These are phyloP conservation scores for Stomatorhinus ivindoensis DNA, from an alignment of 2,113 vertebrate genomes.

Conservation along the genomic window DNA sequence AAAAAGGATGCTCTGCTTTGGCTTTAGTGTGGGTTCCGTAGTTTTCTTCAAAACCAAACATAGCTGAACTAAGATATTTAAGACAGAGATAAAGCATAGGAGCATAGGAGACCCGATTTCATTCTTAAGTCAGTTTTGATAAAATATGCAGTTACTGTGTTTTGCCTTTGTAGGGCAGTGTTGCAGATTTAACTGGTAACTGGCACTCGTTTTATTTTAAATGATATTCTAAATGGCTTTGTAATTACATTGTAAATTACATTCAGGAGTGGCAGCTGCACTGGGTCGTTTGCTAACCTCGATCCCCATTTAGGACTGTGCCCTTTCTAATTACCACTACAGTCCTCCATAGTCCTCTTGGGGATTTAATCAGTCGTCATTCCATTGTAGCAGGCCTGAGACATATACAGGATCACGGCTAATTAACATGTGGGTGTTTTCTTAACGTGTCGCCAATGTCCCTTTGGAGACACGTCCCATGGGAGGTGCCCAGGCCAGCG, in stretches of 20 bases:
- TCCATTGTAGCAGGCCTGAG: not conserved
- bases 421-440: not conserved
- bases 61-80: not conserved
- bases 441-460: not conserved
- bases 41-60: not conserved
- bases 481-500: not conserved
- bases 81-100: not conserved
- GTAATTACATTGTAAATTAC: conserved; percentile 2
- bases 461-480: not conserved
- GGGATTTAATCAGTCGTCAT: not conserved
- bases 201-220: not conserved
- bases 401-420: not conserved
- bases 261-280: not conserved
- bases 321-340: not conserved
- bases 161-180: not conserved
- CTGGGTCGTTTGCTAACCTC: not conserved
- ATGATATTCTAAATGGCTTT: not conserved
- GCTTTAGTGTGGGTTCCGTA: not conserved
- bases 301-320: not conserved
- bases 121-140: not conserved
- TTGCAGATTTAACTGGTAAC: not conserved
- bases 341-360: not conserved
- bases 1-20: no score
- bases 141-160: not conserved
- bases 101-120: not conserved